Evolutionary conservation across 1,140 invertebrate genomes (phyloP), one percentile per base, ranked within the genome.

Genomic region (Anastrepha obliqua): DNA sequence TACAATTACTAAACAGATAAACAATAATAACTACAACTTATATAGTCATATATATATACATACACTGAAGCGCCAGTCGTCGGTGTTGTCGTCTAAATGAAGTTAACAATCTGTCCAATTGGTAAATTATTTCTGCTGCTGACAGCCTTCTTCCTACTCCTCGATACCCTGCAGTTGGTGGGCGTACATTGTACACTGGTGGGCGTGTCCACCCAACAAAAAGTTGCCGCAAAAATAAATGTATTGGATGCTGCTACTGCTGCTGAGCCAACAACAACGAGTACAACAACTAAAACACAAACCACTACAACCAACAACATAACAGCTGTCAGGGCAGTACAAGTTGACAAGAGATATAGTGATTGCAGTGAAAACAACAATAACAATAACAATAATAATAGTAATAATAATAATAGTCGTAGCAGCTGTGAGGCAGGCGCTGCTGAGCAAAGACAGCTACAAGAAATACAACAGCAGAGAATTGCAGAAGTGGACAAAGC

Each of bases 61-160:
- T 55, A 55, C 47, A 55, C 39, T 51, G 70, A 78, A 51, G 17
- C 74, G 44, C 47, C 44, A 20, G 51, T 67, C 39, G 86, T 39
- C 47, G 65, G 42, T 87, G 86, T 81, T 67, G 74, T 86, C 59
- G 86, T 9, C 88, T 92, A 92, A 92, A 92, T 92, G 91, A 92
- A 92, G 91, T 92, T 92, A 91, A 91, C 91, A 91, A 91, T 90
- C 91, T 91, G 91, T 92, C 91, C 92, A 90, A 91, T 91, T 92
- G 90, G 89, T 91, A 92, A 92, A 92, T 91, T 92, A 91, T 91
- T 92, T 92, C 91, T 92, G 91, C 91, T 92, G 91, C 89, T 91
- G 91, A 92, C 91, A 92, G 91, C 91, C 90, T 91, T 91, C 89
- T 92, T 90, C 91, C 90, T 92, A 89, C 89, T 47, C 58, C 89